Conservation (phyloP, 2,113 vertebrate genomes). For the Oryzias celebensis region DNA sequence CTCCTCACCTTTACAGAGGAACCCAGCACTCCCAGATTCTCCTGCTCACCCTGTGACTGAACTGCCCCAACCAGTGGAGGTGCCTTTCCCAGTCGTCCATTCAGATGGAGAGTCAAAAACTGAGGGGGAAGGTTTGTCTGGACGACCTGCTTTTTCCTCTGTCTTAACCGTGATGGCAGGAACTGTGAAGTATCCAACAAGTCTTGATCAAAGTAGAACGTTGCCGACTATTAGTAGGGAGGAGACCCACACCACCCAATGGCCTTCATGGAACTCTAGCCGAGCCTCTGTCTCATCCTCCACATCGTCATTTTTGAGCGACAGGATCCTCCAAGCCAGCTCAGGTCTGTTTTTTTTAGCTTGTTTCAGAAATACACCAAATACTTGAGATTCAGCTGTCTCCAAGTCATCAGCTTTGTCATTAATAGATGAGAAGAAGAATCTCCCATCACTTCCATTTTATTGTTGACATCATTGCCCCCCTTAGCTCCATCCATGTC, state of each 20-base stretch:
- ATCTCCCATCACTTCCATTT: slow-evolving; percentile 29
- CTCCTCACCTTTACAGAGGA: slow-evolving; percentile 54
- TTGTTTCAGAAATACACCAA: slow-evolving; percentile 49
- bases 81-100: slow-evolving; percentile 57
- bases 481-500: slow-evolving; percentile 21
- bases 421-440: slow-evolving; percentile 15
- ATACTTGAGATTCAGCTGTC: slow-evolving; percentile 31
- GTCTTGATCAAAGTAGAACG: slow-evolving; percentile 74
- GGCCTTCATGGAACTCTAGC: slow-evolving; percentile 75
- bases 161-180: slow-evolving; percentile 74
- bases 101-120: slow-evolving; percentile 55
- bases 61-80: slow-evolving; percentile 55
- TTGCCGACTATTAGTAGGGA: slow-evolving; percentile 76
- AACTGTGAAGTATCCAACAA: slow-evolving; percentile 63
- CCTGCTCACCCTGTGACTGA: slow-evolving; percentile 47
- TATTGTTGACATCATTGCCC: slow-evolving; percentile 14
- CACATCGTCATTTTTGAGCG: slow-evolving; percentile 55
- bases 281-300: slow-evolving; percentile 70
- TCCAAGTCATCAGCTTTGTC: slow-evolving; percentile 21
- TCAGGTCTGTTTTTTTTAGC: slow-evolving; percentile 86
- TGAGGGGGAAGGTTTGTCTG: slow-evolving; percentile 56
- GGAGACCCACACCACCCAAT: slow-evolving; percentile 76
- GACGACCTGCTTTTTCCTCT: slow-evolving; percentile 74
- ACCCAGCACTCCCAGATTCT: slow-evolving; percentile 46
- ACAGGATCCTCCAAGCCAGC: slow-evolving; percentile 59